Evolutionary conservation across 2,888 invertebrate genomes (phyloP).

Genomic region (Drosophila multiciliata): DNA sequence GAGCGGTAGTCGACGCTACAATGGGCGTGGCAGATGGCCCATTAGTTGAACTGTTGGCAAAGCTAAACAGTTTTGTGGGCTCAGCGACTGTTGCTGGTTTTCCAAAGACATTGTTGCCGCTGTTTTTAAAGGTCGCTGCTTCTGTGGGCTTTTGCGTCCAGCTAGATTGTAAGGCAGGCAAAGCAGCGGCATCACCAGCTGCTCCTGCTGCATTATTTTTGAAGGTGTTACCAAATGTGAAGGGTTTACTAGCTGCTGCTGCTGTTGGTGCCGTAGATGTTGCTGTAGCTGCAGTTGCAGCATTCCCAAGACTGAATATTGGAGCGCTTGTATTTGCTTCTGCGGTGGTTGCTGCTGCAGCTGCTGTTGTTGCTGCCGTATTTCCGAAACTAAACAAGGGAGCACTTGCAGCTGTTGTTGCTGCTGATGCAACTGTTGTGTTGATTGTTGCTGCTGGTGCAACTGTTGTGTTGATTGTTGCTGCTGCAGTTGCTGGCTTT

Average conservation of each 20-base stretch:
- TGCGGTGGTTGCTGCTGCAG: neutral
- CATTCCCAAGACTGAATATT: conserved; percentile 35
- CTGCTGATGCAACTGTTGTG: neutral
- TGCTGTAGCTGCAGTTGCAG: conserved; percentile 6
- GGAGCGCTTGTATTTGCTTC: conserved; percentile 4
- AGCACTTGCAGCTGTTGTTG: neutral
- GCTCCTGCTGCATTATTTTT: conserved; percentile 1
- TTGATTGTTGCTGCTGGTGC: neutral
- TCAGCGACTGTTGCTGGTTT: conserved; percentile 16
- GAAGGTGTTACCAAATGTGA: conserved; percentile 6
- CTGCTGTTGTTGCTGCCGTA: neutral
- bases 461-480: neutral
- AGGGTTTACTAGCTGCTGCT: conserved; percentile 1
- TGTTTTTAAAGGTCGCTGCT: conserved; percentile 13
- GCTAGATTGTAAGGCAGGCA: conserved; percentile 10
- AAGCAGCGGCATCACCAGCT: neutral
- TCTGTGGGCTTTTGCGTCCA: conserved; percentile 12
- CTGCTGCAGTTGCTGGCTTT: conserved; percentile 10
- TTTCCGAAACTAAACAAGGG: neutral
- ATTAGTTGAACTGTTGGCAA: conserved; percentile 12
- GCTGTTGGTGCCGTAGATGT: conserved; percentile 2
- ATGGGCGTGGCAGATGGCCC: conserved; percentile 14
- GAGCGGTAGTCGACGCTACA: conserved; percentile 35
- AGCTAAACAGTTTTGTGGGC: conserved; percentile 3
- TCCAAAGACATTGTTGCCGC: conserved; percentile 17